Evolutionary conservation across 1,140 invertebrate species (phyloP), one percentile per base, ranked within the genome.

Genomic region (Zophobas morio): DNA sequence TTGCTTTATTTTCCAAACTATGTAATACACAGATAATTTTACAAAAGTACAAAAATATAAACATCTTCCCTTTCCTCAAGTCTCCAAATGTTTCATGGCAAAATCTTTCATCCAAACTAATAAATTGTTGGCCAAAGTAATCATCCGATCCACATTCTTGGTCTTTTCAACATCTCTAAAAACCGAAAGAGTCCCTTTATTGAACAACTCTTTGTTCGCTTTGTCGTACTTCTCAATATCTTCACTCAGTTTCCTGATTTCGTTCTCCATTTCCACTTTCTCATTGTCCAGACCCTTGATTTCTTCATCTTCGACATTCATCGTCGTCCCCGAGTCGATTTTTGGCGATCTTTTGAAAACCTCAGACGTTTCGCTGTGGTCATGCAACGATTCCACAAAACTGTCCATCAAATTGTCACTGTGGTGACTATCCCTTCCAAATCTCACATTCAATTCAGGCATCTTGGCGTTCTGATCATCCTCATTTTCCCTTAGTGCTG

Each of bases 401-500:
- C 34, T 81, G 60, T 6, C 77, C 74, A 53, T 82, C 60, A n/a
- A 81, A 37, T 46, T 36, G 2, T 60, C 1, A 60, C 37, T 35
- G 1, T 8, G 3, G 42, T 8, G 3, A 46, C 42, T 46, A 46
- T 46, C 42, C 6, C 42, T 46, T 3, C 56, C 56, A 60, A 35
- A 60, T 35, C 56, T 60, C 1, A 66, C 60, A 1, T 66, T 40
- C 37, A 66, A 8, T n/a, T 66, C 60, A 6, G 60, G 60, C 2
- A 66, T 4, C 6, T 20, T 39, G 2, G n/a, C 39, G 32, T 20
- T 51, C 2, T 51, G 6, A 20, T 81, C 74, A 36, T 66, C 80
- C 36, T 79, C 75, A 39, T 78, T 80, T 73, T 80, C 78, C 51
- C 79, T 72, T 51, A 82, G 80, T 6, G 32, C 54, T 20, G 72